Conservation (phyloP, 2,888 invertebrate genomes). For the Nebria salina region DNA sequence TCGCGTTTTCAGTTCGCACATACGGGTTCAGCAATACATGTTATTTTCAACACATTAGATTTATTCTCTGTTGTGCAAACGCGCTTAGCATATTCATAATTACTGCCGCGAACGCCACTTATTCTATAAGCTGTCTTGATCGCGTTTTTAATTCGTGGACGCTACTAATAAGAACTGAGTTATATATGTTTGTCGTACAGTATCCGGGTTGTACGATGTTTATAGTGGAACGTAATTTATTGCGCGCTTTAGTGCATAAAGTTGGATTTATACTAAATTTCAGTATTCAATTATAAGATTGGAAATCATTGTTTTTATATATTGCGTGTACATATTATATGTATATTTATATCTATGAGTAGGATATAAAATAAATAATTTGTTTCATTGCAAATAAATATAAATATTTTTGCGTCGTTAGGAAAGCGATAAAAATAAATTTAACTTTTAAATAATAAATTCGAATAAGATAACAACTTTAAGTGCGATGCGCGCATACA, state of each 20-base stretch:
- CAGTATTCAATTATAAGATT: too few relatives aligned
- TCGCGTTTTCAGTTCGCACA: constrained; percentile 1
- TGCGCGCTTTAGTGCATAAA: neutral
- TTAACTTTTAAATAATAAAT: too few relatives aligned
- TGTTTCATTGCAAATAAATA: too few relatives aligned
- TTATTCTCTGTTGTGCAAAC: neutral
- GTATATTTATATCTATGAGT: too few relatives aligned
- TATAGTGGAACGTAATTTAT: neutral
- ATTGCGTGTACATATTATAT: too few relatives aligned
- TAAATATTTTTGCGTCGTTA: too few relatives aligned
- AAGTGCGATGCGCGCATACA: too few relatives aligned
- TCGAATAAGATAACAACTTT: too few relatives aligned
- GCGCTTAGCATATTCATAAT: neutral
- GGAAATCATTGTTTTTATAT: too few relatives aligned
- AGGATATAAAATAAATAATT: too few relatives aligned
- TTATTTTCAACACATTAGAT: neutral
- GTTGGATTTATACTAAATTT: too few relatives aligned
- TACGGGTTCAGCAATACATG: neutral
- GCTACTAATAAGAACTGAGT: neutral
- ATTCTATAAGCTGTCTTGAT: neutral
- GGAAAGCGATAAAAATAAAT: too few relatives aligned
- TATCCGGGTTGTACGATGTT: neutral
- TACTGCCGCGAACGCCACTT: neutral
- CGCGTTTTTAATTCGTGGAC: neutral
- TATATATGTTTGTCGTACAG: neutral